Evolutionary conservation across 2,888 invertebrate genomes (phyloP).

Genomic region (Aphodius sticticus): DNA sequence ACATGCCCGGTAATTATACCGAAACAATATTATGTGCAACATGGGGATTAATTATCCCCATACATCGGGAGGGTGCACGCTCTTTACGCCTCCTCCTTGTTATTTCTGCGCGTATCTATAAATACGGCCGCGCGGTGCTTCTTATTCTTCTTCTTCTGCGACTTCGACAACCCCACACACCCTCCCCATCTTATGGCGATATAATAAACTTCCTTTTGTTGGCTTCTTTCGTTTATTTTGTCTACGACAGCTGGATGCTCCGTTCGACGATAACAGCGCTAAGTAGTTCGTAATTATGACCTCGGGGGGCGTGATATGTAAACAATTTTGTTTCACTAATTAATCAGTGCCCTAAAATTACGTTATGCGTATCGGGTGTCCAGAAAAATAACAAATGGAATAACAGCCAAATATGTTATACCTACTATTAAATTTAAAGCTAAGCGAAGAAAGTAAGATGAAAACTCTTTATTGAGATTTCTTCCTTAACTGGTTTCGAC

Average conservation of each 20-base stretch:
- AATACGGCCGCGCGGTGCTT: slow-evolving; percentile 24
- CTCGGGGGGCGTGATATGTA: slow-evolving; percentile 16
- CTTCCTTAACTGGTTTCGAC: too few relatives aligned
- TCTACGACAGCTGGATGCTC: slow-evolving; percentile 13
- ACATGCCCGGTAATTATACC: slow-evolving; percentile 60
- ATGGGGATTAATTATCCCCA: slow-evolving; percentile 60
- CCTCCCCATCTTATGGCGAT: slow-evolving; percentile 20
- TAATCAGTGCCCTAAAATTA: not conserved
- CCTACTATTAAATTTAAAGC: too few relatives aligned
- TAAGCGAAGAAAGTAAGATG: too few relatives aligned
- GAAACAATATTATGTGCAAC: slow-evolving; percentile 61
- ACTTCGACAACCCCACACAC: slow-evolving; percentile 8
- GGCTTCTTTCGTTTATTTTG: slow-evolving; percentile 23
- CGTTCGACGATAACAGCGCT: slow-evolving; percentile 22
- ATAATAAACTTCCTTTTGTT: slow-evolving; percentile 30
- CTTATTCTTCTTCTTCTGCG: slow-evolving; percentile 15
- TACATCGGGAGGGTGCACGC: slow-evolving; percentile 56
- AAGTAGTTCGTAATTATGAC: slow-evolving; percentile 25
- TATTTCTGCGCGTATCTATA: slow-evolving; percentile 37
- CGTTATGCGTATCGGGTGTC: not conserved
- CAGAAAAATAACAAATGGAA: too few relatives aligned
- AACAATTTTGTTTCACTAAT: slow-evolving; percentile 8
- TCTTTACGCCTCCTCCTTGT: slow-evolving; percentile 39
- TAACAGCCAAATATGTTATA: too few relatives aligned
- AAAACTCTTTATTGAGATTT: too few relatives aligned